These are phyloP conservation scores for Orthonevra nobilis DNA, from an alignment of 2,888 invertebrate species.

Conservation along the genomic window DNA sequence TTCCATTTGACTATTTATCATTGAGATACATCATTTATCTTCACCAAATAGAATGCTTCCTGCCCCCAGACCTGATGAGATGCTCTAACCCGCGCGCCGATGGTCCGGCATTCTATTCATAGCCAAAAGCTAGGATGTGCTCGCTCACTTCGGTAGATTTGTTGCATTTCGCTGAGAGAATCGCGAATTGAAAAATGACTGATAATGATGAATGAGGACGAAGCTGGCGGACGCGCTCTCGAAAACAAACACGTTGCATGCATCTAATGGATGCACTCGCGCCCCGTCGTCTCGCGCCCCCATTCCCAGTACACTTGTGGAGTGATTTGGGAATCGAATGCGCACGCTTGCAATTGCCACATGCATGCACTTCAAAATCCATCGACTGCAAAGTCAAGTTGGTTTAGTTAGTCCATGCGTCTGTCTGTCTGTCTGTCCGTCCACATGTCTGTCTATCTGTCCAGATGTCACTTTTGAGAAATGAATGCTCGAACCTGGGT, in stretches of 20 bases:
- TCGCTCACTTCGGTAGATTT: constrained; percentile 6
- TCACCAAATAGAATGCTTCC: constrained; percentile 32
- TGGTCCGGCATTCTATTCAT: too few relatives aligned
- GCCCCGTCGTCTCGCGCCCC: constrained; percentile 45
- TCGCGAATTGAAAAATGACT: constrained; percentile 68
- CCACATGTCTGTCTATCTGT: constrained; percentile 66
- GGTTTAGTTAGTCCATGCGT: constrained; percentile 58
- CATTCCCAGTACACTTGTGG: constrained; percentile 39
- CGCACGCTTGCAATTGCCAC: constrained; percentile 31
- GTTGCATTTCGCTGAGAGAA: constrained; percentile 7
- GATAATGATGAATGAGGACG: constrained; percentile 69
- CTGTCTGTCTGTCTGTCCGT: constrained; percentile 64
- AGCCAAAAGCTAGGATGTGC: too few relatives aligned
- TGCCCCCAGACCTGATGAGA: constrained; percentile 53
- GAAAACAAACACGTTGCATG: constrained; percentile 62
- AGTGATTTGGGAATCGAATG: constrained; percentile 49
- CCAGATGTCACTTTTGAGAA: constrained; percentile 70
- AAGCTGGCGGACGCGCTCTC: constrained; percentile 53
- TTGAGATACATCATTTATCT: constrained; percentile 67
- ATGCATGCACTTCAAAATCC: constrained; percentile 46
- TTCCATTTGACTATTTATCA: constrained; percentile 59
- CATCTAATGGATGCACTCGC: constrained; percentile 62
- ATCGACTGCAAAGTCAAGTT: constrained; percentile 61
- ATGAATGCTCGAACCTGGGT: constrained; percentile 66
- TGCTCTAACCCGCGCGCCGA: constrained; percentile 9